Base-by-base conservation (phyloP, 2,888 invertebrate genomes). In the Drosophila flavopinicola region DNA sequence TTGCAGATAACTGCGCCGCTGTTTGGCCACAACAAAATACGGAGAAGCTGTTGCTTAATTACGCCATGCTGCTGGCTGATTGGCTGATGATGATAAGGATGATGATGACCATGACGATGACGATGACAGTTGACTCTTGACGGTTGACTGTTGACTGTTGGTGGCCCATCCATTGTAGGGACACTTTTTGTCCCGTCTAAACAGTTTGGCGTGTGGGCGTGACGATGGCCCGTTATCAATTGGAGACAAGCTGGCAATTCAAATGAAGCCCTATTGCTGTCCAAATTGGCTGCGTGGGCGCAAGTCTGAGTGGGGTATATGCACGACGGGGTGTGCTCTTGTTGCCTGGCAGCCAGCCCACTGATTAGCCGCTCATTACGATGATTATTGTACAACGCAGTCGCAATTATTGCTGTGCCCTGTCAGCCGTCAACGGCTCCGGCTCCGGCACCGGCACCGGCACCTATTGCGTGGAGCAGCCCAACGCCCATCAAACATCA, bases 241-340 rank as follows among this genome's bases (percentile, higher is more conserved):
- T 86, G 85, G 73, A 77, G 74, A 61, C 86, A 87, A 75, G 87
- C 87, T 87, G 86, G 64, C 75, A 78, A 85, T 75, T 74, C 68
- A 70, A 78, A 88, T 84, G 86, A 87, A 87, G 83, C 88, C 86
- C 73, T 88, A 86, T 85, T 74, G 75, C 80, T 75, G 67, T 61
- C 73, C 67, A 80, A 80, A 82, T 80, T 80, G 59, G 61, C 47
- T 84, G 58, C 42, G 39, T 2, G 10, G 11, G n/a, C 2, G 27
- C n/a, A 2, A 2, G 9, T n/a, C 7, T 1, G 4, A 10, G 5
- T 11, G 23, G 32, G 23, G 13, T 10, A 32, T 10, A 32, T 9
- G 32, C 35, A 24, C 35, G 7, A 35, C 24, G 35, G 47, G 47
- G 35, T 35, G 47, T 23, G 39, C 20, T 20, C 20, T 3, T 44